Base-by-base conservation (phyloP, 1,140 invertebrate genomes). In the Hetaerina americana region DNA sequence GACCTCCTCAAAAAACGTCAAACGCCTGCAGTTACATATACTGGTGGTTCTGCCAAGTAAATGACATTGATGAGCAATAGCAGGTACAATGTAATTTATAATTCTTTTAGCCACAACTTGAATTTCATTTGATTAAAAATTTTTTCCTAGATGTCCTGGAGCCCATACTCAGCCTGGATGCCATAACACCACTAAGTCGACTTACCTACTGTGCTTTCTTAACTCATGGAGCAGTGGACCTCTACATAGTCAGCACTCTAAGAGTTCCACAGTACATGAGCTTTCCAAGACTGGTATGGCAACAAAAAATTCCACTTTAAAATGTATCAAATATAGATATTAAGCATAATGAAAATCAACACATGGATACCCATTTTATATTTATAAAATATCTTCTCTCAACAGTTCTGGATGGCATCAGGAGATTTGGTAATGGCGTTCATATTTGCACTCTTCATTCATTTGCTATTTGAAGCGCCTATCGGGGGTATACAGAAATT, bases 321-420 rank as follows among this genome's bases (percentile, higher is more conserved):
- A 5, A 57, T 40, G 22, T 57, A 18, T 71, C 12, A 5, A 68
- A 27, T 3, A 24, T 18, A 26, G 8, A 27, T 5, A n/a, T 67
- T 72, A 18, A 18, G 18, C 27, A 15, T 68, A 22, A 26, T 26
- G 29, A 6, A n/a, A 40, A 69, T 25, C 8, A 10, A 27, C 26
- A n/a, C n/a, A 24, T 29, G 57, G 22, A 12, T 12, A 12, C 22
- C 22, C 12, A 57, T 57, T 57, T 57, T 12, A 57, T 57, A 12
- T 57, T 22, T 12, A 12, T 12, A 57, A 57, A 24, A 24, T 67
- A 10, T 10, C 12, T 6, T 68, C 27, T 10, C 22, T 68, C 27
- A 3, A 66, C 70, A 73, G 72, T 73, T 73, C 27, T 73, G 72
- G 72, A 73, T 73, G 72, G 28, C 72, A 10, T 71, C 22, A 27